Percentiles rank a stretch among this genome's conserved stretches.
Evolutionary conservation across 2,888 invertebrate genomes (phyloP).

Genomic region (Spodoptera exigua): DNA sequence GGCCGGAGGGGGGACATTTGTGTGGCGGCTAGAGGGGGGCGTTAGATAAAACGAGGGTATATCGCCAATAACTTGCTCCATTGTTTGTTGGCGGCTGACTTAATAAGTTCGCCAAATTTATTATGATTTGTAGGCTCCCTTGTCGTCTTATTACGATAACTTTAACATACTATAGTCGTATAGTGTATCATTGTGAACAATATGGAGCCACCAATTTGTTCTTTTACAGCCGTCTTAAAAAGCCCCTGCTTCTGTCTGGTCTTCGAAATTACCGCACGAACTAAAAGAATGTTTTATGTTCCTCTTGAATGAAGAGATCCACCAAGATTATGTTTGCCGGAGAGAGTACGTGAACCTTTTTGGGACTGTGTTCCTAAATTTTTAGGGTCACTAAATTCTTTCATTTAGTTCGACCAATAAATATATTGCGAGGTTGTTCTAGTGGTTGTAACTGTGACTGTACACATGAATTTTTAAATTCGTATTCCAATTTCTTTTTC

Average conservation of each 20-base stretch:
- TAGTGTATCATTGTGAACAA: slow-evolving; percentile 66
- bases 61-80: slow-evolving; percentile 87
- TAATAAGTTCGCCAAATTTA: slow-evolving; percentile 88
- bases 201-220: slow-evolving; percentile 68
- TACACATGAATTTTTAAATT: too few relatives aligned
- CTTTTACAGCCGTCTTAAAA: slow-evolving; percentile 71
- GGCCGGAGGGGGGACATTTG: slow-evolving; percentile 65
- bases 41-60: slow-evolving; percentile 84
- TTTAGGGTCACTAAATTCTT: neutral
- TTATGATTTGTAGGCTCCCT: slow-evolving; percentile 86
- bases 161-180: slow-evolving; percentile 74
- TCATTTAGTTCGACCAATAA: slow-evolving; percentile 1
- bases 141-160: slow-evolving; percentile 83
- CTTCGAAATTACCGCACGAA: slow-evolving; percentile 60
- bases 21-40: slow-evolving; percentile 63
- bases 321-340: slow-evolving; percentile 60
- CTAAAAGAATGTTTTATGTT: slow-evolving; percentile 63
- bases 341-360: slow-evolving; percentile 52
- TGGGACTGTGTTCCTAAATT: slow-evolving; percentile 22
- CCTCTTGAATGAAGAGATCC: slow-evolving; percentile 58
- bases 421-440: too few relatives aligned
- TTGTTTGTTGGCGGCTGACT: slow-evolving; percentile 88
- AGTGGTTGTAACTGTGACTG: too few relatives aligned
- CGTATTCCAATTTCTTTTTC: too few relatives aligned
- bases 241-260: slow-evolving; percentile 58